Conservation (phyloP, 2,888 invertebrate species). For the Apotomis betuletana region DNA sequence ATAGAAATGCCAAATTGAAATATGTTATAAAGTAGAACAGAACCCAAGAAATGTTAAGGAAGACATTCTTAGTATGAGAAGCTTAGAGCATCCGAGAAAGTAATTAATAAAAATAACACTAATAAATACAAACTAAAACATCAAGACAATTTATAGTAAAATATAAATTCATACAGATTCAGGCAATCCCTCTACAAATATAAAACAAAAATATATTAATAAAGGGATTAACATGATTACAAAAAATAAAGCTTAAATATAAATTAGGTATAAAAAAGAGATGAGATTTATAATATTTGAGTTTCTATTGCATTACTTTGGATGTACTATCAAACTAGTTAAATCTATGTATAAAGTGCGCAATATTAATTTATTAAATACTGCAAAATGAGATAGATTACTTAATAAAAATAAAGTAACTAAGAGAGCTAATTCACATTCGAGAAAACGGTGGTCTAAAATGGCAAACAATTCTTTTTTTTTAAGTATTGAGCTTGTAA, state of each 20-base stretch:
- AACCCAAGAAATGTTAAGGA: conserved; percentile 7
- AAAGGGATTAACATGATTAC: conserved; percentile 22
- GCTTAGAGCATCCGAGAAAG: conserved; percentile 21
- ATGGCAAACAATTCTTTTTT: conserved; percentile 50
- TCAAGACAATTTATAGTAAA: conserved; percentile 3
- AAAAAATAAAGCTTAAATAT: conserved; percentile 9
- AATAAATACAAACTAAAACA: conserved; percentile 9
- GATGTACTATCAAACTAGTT: conserved; percentile 19
- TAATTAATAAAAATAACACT: conserved; percentile 24
- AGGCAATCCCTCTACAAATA: conserved; percentile 21
- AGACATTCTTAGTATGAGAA: conserved; percentile 6
- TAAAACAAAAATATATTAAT: conserved; percentile 6
- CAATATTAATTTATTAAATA: conserved; percentile 25
- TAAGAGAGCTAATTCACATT: conserved; percentile 54
- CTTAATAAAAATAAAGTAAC: conserved; percentile 20
- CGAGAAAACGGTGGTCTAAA: conserved; percentile 58
- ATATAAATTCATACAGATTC: conserved; percentile 5
- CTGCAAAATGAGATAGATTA: conserved; percentile 25
- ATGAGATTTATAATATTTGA: conserved; percentile 14
- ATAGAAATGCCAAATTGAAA: not conserved
- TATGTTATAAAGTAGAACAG: not conserved
- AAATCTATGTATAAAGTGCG: conserved; percentile 11
- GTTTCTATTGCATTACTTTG: conserved; percentile 30
- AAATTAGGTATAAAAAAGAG: not conserved
- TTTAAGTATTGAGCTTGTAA: conserved; percentile 47